These are phyloP conservation scores for Drosophila limbata DNA, from an alignment of 2,888 invertebrate genomes.

Conservation along the genomic window DNA sequence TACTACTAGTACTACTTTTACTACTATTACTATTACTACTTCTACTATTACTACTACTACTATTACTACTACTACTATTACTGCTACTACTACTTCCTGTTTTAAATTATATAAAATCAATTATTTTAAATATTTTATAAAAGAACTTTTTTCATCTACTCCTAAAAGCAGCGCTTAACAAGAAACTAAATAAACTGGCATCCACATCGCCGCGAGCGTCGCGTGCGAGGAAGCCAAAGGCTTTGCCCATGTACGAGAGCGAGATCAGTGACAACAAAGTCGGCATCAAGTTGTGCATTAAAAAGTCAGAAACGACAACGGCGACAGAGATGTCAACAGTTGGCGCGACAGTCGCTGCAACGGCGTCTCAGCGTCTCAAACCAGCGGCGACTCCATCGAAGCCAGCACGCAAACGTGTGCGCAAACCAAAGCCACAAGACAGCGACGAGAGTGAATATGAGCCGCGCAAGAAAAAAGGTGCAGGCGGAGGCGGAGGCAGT, in stretches of 20 bases:
- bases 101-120: too few relatives aligned
- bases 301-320: conserved; percentile 82
- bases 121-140: too few relatives aligned
- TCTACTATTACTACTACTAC: too few relatives aligned
- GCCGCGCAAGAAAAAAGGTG: conserved; percentile 83
- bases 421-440: conserved; percentile 85
- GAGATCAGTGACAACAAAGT: conserved; percentile 86
- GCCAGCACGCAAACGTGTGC: conserved; percentile 83
- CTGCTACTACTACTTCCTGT: too few relatives aligned
- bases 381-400: conserved; percentile 64
- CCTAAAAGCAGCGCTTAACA: conserved; percentile 76
- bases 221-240: conserved; percentile 84
- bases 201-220: conserved; percentile 74
- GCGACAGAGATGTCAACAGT: conserved; percentile 49
- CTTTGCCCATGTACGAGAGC: conserved; percentile 87
- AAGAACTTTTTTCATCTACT: too few relatives aligned
- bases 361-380: conserved; percentile 25
- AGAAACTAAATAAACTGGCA: conserved; percentile 81
- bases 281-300: conserved; percentile 85
- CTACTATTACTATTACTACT: too few relatives aligned
- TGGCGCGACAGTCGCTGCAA: conserved; percentile 36
- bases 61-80: too few relatives aligned
- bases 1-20: too few relatives aligned
- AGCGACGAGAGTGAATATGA: conserved; percentile 86
- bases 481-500: conserved; percentile 37